Base-by-base conservation (phyloP, 2,797 vertebrate species). In the Lutjanus campechanus region DNA sequence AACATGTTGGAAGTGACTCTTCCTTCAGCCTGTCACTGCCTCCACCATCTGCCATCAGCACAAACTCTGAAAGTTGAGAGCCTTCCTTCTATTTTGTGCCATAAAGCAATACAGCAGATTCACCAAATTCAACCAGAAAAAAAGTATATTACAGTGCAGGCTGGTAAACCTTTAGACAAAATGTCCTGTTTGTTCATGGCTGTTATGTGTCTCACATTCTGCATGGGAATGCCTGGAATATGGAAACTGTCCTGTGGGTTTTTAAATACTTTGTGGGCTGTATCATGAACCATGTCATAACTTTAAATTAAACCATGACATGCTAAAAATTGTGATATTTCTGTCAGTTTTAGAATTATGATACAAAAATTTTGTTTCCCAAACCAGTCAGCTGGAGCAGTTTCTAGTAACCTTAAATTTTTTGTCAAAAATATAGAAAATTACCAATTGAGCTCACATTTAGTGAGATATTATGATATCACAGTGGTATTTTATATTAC, bases 31-130 rank as follows among this genome's bases (percentile, higher is more conserved):
- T 65, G 51, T 78, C 49, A 41, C 65, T 68, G 29, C 20, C 40
- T 82, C 49, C 59, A 79, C 77, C 62, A 85, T 77, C 84, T 85
- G 80, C 64, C 73, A 49, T 62, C 61, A 51, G 15, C 11, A 54
- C 11, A 73, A 73, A 69, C 49, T 75, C 47, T 22, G 60, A 76
- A 41, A 82, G 49, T 47, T 53, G 19, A 73, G 11, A 70, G 66
- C 20, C 49, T 8, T 63, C 40, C 58, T 68, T 36, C 22, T 81
- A 16, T 60, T 73, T 59, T 40, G 47, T 61, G 43, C n/a, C 3
- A 29, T 60, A 47, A 69, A 58, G 11, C 4, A 19, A n/a, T 69
- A 22, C 64, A 68, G 51, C 22, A 78, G 5, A 62, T 59, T 73
- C 2, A 1, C 44, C 51, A 69, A 82, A 75, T 69, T 67, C 68